Conservation (phyloP, 2,797 vertebrate species). For the Chelidonichthys spinosus region DNA sequence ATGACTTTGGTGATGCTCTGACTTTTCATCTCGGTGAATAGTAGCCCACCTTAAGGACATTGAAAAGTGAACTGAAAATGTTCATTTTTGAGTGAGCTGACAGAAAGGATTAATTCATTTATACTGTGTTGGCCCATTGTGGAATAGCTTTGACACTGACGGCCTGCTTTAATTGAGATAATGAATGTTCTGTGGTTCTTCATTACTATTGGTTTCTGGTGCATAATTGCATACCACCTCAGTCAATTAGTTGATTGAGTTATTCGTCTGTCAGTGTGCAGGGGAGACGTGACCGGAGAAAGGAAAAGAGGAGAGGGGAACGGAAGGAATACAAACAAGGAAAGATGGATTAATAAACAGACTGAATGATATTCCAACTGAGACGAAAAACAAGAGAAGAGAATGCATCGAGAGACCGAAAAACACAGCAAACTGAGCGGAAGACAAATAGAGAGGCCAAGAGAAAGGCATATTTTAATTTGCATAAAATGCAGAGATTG, state of each 20-base stretch:
- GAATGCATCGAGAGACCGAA: slow-evolving; percentile 15
- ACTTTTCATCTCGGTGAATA: not conserved
- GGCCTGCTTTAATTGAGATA: slow-evolving; percentile 67
- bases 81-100: slow-evolving; percentile 21
- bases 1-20: not conserved
- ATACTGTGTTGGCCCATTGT: slow-evolving; percentile 26
- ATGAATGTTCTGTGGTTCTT: slow-evolving; percentile 56
- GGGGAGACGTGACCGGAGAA: slow-evolving; percentile 17
- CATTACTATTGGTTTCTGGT: slow-evolving; percentile 65
- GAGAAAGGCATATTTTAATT: slow-evolving; percentile 65
- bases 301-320: slow-evolving; percentile 22
- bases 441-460: slow-evolving; percentile 51
- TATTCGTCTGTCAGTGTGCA: slow-evolving; percentile 40
- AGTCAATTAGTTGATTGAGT: slow-evolving; percentile 65
- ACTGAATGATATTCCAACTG: slow-evolving; percentile 20
- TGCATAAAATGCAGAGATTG: slow-evolving; percentile 74
- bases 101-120: slow-evolving; percentile 44
- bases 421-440: slow-evolving; percentile 29
- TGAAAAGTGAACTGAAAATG: slow-evolving; percentile 1
- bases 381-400: slow-evolving; percentile 35
- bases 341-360: slow-evolving; percentile 36
- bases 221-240: slow-evolving; percentile 74
- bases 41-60: not conserved
- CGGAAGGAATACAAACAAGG: slow-evolving; percentile 36
- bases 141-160: slow-evolving; percentile 43